phyloP scores from a whole-genome alignment of 2,113 vertebrate species.

The Spheniscus mendiculus region DNA sequence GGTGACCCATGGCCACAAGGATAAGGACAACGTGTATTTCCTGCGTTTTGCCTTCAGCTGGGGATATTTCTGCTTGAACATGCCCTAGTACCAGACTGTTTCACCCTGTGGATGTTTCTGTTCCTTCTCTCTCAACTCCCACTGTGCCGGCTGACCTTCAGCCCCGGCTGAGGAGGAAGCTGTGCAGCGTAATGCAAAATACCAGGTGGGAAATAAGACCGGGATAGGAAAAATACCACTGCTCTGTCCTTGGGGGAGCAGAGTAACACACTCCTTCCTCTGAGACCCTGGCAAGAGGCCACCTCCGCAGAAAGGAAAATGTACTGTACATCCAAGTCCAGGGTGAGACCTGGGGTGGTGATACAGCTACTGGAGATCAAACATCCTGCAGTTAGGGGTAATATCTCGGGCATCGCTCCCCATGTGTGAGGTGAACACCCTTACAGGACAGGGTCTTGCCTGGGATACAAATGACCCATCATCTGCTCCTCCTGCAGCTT shows the following conservation, averaged over 20 bases:
- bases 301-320: not conserved
- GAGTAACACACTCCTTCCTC: not conserved
- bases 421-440: not conserved
- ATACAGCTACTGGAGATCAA: not conserved
- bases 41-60: not conserved
- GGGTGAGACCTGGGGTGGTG: not conserved
- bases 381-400: not conserved
- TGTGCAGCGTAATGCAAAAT: not conserved
- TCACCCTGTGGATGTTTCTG: not conserved
- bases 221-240: not conserved
- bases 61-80: not conserved
- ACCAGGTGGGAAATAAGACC: not conserved
- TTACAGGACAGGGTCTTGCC: not conserved
- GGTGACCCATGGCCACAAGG: not conserved
- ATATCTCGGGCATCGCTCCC: fast-evolving
- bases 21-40: not conserved
- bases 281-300: not conserved
- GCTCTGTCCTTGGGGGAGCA: not conserved
- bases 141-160: not conserved
- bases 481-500: not conserved
- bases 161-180: not conserved
- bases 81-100: not conserved
- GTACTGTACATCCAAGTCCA: not conserved
- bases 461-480: not conserved
- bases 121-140: not conserved